These are phyloP conservation scores for Morus bassanus DNA, from an alignment of 2,797 vertebrate genomes.

Conservation along the genomic window DNA sequence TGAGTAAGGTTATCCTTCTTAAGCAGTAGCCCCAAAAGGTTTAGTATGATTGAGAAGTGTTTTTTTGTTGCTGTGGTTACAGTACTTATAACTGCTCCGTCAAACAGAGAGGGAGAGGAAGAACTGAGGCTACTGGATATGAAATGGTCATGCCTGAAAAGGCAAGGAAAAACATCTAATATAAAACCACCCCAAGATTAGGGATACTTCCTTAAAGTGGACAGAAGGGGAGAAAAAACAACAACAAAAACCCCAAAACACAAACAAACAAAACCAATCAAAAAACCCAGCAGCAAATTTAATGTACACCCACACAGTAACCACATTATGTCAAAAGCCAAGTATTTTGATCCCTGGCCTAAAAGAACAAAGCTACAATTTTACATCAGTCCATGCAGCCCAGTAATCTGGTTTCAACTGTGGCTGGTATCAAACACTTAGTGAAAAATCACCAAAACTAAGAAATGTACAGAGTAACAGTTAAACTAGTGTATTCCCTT, in stretches of 20 bases:
- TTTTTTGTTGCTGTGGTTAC: constrained; percentile 99
- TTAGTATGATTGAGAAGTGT: constrained; percentile 94
- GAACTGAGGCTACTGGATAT: constrained; percentile 98
- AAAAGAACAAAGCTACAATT: neutral
- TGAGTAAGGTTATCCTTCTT: constrained; percentile 89
- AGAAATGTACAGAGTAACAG: neutral
- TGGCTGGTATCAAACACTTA: neutral
- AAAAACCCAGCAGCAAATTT: neutral
- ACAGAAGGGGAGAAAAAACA: neutral
- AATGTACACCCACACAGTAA: neutral
- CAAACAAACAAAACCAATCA: neutral
- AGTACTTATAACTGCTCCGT: constrained; percentile 97
- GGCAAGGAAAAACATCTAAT: neutral
- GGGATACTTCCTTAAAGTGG: neutral
- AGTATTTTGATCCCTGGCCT: neutral
- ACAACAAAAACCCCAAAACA: neutral
- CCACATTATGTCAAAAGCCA: neutral
- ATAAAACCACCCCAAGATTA: neutral
- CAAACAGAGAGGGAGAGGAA: constrained; percentile 94
- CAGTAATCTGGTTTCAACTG: neutral
- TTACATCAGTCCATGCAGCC: neutral
- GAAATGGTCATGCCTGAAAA: constrained; percentile 93
- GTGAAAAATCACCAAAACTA: neutral
- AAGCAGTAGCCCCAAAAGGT: constrained; percentile 88
- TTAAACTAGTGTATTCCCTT: neutral